Evolutionary conservation across 2,888 invertebrate genomes (phyloP).

Genomic region (Eupithecia centaureata): DNA sequence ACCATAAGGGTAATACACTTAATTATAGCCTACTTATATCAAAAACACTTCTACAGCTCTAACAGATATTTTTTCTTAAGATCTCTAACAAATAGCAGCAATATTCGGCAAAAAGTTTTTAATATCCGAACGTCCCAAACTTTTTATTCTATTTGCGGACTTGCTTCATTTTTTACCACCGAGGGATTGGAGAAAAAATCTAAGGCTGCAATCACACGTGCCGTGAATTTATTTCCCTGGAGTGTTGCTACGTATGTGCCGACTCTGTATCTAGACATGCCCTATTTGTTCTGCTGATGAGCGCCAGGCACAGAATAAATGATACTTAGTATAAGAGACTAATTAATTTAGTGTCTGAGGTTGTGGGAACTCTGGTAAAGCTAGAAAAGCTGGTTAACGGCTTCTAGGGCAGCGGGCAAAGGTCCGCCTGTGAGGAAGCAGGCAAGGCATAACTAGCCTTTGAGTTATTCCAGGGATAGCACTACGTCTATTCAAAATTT

Average conservation of each 20-base stretch:
- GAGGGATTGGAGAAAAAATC: slow-evolving; percentile 58
- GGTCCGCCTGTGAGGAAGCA: too few species aligned
- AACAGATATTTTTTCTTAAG: slow-evolving; percentile 1
- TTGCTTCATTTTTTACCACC: slow-evolving; percentile 43
- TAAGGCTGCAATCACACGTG: slow-evolving; percentile 70
- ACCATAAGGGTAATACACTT: too few species aligned
- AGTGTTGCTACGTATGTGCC: slow-evolving; percentile 74
- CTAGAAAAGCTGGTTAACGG: not conserved
- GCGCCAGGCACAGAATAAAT: slow-evolving; percentile 43
- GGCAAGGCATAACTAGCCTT: too few species aligned
- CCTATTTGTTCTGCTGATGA: slow-evolving; percentile 77
- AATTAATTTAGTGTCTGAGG: not conserved
- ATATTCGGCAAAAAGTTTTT: slow-evolving; percentile 22
- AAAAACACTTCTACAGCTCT: not conserved
- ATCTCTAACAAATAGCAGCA: slow-evolving; percentile 7
- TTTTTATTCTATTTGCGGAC: slow-evolving; percentile 42
- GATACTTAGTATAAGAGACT: slow-evolving; percentile 6
- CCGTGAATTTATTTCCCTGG: slow-evolving; percentile 78
- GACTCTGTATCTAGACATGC: slow-evolving; percentile 69
- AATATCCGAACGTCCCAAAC: slow-evolving; percentile 25
- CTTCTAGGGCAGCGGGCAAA: too few species aligned
- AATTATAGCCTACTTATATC: not conserved
- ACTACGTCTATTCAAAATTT: too few species aligned
- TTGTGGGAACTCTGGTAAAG: not conserved
- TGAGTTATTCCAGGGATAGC: too few species aligned